phyloP scores from a whole-genome alignment of 2,888 invertebrate species.

The Lamellibrachia satsuma region DNA sequence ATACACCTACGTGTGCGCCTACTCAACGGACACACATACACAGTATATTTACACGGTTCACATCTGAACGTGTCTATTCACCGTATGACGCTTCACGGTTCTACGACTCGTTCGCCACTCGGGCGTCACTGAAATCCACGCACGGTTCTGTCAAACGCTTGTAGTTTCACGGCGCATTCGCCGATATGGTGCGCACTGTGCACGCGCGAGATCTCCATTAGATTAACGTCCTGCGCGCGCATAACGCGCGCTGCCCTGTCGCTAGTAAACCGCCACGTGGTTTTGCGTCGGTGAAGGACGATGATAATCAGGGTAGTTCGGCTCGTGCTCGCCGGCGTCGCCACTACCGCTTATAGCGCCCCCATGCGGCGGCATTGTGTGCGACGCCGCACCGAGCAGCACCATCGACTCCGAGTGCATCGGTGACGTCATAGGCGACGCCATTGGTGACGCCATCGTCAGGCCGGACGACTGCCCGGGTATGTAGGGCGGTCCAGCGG shows the following conservation, averaged over 20 bases:
- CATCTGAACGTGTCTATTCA: neutral
- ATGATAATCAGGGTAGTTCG: slow-evolving; percentile 50
- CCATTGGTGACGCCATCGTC: slow-evolving; percentile 30
- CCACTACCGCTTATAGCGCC: slow-evolving; percentile 48
- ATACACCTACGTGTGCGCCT: too few species aligned
- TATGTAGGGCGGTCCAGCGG: slow-evolving; percentile 19
- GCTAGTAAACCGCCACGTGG: slow-evolving; percentile 60
- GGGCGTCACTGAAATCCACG: neutral
- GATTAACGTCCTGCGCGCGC: neutral
- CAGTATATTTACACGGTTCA: neutral
- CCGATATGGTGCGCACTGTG: neutral
- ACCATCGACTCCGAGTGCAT: slow-evolving; percentile 5
- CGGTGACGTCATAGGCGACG: slow-evolving; percentile 21
- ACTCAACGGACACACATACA: neutral
- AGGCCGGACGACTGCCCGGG: slow-evolving; percentile 21
- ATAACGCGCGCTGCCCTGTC: neutral
- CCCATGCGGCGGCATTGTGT: slow-evolving; percentile 52
- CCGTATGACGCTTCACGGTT: neutral
- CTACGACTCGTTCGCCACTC: neutral
- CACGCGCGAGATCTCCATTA: slow-evolving; percentile 19
- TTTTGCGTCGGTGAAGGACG: slow-evolving; percentile 53
- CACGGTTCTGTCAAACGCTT: neutral
- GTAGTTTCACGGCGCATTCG: neutral
- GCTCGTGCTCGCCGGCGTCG: neutral
- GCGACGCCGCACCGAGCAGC: slow-evolving; percentile 38